A percentile compares a stretch with the other conserved stretches of the same genome.
phyloP scores from a whole-genome alignment of 2,797 vertebrate species.

The Echiichthys vipera region DNA sequence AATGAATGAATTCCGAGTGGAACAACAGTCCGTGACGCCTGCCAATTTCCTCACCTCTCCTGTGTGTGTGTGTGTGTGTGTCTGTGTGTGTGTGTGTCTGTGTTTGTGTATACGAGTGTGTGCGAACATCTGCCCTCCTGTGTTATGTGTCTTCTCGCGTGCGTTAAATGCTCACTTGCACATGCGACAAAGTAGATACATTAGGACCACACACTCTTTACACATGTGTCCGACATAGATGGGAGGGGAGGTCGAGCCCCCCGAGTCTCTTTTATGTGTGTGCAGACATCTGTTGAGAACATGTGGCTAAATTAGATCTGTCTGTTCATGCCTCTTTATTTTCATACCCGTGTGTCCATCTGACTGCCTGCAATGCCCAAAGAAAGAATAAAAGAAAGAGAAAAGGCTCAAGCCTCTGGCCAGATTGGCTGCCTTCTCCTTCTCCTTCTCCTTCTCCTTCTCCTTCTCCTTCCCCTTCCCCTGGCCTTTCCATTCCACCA shows the following conservation, averaged over 20 bases:
- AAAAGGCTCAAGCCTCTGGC: slow-evolving; percentile 25
- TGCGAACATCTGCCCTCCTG: slow-evolving; percentile 21
- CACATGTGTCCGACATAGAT: slow-evolving; percentile 53
- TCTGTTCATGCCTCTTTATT: slow-evolving; percentile 39
- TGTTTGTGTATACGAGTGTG: slow-evolving; percentile 10
- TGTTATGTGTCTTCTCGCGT: slow-evolving; percentile 23
- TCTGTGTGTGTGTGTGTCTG: slow-evolving; percentile 19
- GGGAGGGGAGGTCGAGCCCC: slow-evolving; percentile 54
- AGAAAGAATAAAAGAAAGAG: not conserved
- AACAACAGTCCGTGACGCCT: slow-evolving; percentile 66
- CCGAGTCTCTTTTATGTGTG: slow-evolving; percentile 33
- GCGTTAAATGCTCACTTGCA: slow-evolving; percentile 50
- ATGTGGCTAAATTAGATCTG: slow-evolving; percentile 21
- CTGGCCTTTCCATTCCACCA: slow-evolving; percentile 75
- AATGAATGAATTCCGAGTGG: slow-evolving; percentile 71
- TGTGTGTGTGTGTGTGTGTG: slow-evolving; percentile 12
- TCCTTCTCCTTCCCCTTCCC: slow-evolving; percentile 35
- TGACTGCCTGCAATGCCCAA: slow-evolving; percentile 5
- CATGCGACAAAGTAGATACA: slow-evolving; percentile 49
- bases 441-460: slow-evolving; percentile 38
- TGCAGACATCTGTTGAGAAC: slow-evolving; percentile 30
- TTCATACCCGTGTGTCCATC: slow-evolving; percentile 50
- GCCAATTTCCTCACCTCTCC: slow-evolving; percentile 62
- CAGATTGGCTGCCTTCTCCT: slow-evolving; percentile 32
- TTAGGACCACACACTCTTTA: slow-evolving; percentile 62